Evolutionary conservation across 2,888 invertebrate species (phyloP).

Genomic region (Ceriagrion tenellum): DNA sequence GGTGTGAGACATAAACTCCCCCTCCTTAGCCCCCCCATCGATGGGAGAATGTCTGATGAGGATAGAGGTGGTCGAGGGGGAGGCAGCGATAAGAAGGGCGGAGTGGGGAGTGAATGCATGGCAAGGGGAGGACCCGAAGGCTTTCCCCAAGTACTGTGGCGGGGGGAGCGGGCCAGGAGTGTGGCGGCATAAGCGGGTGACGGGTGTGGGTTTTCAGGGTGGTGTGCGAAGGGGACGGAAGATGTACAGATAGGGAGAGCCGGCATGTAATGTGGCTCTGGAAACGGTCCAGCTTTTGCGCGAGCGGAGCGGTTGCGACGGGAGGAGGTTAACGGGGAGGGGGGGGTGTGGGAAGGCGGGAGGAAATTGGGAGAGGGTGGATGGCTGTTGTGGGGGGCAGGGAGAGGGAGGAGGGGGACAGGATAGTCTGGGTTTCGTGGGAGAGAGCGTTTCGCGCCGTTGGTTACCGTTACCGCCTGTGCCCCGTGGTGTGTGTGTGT

Average conservation of each 20-base stretch:
- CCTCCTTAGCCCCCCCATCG: no score
- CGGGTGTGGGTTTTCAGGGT: not conserved
- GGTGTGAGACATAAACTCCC: no score
- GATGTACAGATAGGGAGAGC: slow-evolving; percentile 5
- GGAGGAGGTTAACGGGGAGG: not conserved
- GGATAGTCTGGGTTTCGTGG: not conserved
- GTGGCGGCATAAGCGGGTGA: not conserved
- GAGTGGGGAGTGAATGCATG: no score
- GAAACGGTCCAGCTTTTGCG: slow-evolving; percentile 51
- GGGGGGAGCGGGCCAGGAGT: not conserved
- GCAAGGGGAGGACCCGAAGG: not conserved
- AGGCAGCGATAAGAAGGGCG: no score
- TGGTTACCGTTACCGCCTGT: slow-evolving; percentile 51
- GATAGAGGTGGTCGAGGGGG: no score
- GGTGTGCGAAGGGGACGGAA: not conserved
- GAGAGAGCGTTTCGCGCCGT: slow-evolving; percentile 44
- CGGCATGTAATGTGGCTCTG: slow-evolving; percentile 39
- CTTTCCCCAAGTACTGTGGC: not conserved
- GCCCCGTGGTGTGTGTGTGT: not conserved
- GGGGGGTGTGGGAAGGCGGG: not conserved
- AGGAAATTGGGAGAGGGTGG: not conserved
- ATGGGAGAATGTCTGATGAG: no score
- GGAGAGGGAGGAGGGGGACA: not conserved
- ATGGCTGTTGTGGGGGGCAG: not conserved
- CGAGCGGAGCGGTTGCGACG: not conserved